These are phyloP conservation scores for Ormyrus thymus DNA, from an alignment of 2,888 invertebrate species.

Conservation along the genomic window DNA sequence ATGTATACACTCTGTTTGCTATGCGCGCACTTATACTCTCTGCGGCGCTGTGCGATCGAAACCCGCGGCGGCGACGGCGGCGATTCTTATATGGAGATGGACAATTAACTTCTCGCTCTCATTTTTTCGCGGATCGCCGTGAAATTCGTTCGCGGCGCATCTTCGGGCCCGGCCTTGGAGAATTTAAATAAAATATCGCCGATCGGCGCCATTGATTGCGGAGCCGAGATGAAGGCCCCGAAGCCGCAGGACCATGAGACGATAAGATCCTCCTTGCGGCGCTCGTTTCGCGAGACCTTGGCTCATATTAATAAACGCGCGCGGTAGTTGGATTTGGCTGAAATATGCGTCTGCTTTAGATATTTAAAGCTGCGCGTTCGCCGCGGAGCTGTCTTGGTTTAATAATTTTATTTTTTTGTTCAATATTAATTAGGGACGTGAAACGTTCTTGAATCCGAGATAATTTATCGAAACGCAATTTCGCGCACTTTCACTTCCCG, in stretches of 20 bases:
- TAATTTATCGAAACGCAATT: no score
- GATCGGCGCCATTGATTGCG: not conserved
- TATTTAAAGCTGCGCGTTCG: not conserved
- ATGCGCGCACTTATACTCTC: not conserved
- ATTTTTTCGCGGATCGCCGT: no score
- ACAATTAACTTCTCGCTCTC: no score
- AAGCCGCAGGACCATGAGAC: not conserved
- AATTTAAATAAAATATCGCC: conserved; percentile 34
- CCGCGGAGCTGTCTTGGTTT: not conserved
- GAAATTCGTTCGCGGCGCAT: no score
- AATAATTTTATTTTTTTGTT: no score
- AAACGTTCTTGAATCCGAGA: no score
- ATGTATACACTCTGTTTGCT: not conserved
- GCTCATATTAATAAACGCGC: not conserved
- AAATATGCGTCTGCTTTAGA: conserved; percentile 9
- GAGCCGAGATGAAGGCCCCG: not conserved
- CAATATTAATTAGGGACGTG: no score
- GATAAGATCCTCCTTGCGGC: conserved; percentile 56
- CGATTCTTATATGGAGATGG: no score
- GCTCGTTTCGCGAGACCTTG: conserved; percentile 27
- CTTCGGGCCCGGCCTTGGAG: conserved; percentile 1
- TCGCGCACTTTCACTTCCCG: no score
- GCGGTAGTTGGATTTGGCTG: conserved; percentile 12
- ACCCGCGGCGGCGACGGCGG: not conserved
- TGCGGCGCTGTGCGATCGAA: not conserved